Evolutionary conservation across 2,888 invertebrate species (phyloP).

Genomic region (Peribatodes rhomboidaria): DNA sequence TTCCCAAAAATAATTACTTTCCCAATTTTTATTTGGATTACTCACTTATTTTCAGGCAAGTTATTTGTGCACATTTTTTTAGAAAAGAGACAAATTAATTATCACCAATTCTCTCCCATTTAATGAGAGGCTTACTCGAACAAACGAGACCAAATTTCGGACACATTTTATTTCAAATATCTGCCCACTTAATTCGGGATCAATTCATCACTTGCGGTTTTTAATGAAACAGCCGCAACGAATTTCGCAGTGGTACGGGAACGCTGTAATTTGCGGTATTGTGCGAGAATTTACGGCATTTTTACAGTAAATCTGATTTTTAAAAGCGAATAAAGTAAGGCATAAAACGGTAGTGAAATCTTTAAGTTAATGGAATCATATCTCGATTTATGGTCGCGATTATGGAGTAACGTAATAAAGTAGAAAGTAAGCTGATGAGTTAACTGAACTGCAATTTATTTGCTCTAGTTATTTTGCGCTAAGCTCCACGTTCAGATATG

Average conservation of each 20-base stretch:
- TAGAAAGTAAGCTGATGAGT: constrained; percentile 37
- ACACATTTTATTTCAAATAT: constrained; percentile 53
- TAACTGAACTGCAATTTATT: constrained; percentile 33
- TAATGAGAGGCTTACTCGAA: constrained; percentile 19
- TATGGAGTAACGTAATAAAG: constrained; percentile 38
- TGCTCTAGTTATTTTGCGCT: constrained; percentile 33
- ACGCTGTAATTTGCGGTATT: constrained; percentile 73
- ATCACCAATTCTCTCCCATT: constrained; percentile 2
- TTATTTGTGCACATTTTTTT: background rate
- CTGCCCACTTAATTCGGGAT: constrained; percentile 60
- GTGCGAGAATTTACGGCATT: constrained; percentile 55
- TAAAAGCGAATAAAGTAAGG: constrained; percentile 40
- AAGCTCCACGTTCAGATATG: constrained; percentile 6
- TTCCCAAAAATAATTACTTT: no score
- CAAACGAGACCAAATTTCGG: constrained; percentile 29
- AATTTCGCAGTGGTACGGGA: constrained; percentile 70
- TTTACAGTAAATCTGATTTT: constrained; percentile 50
- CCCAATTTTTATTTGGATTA: no score
- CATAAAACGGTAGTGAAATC: constrained; percentile 43
- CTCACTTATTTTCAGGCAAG: no score
- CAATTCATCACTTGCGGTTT: constrained; percentile 71
- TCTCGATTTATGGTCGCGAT: constrained; percentile 35
- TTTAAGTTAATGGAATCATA: constrained; percentile 38
- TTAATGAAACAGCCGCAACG: constrained; percentile 73
- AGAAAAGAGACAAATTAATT: background rate